Conservation (phyloP, 2,113 vertebrate genomes). For the Talpa occidentalis region DNA sequence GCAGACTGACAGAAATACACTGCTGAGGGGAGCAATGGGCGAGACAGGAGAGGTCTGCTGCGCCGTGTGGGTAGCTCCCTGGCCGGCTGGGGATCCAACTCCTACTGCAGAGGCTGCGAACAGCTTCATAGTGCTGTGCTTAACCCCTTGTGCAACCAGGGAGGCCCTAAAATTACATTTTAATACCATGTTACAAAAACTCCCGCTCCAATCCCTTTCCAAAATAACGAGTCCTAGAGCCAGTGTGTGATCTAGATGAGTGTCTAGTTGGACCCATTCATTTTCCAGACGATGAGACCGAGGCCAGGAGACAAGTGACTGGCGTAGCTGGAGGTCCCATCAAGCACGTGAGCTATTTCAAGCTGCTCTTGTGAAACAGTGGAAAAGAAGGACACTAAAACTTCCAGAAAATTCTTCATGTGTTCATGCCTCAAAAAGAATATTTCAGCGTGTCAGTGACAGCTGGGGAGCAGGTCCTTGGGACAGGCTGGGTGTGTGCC, state of each 20-base stretch:
- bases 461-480: rapidly evolving
- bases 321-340: background rate
- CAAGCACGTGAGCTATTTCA: background rate
- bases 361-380: background rate
- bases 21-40: too few relatives aligned
- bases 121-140: too few relatives aligned
- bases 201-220: background rate
- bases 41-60: too few relatives aligned
- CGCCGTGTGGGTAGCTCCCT: too few relatives aligned
- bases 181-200: background rate
- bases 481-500: background rate
- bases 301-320: background rate
- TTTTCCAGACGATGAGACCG: background rate
- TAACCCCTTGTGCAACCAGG: too few relatives aligned
- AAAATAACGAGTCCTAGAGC: background rate
- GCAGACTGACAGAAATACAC: too few relatives aligned
- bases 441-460: too few relatives aligned
- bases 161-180: background rate
- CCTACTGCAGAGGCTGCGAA: too few relatives aligned
- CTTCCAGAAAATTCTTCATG: background rate
- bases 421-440: background rate
- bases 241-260: background rate
- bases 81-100: too few relatives aligned
- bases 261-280: background rate
- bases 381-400: background rate